Evolutionary conservation across 2,888 invertebrate genomes (phyloP), one percentile per base, ranked within the genome.

Genomic region (Scaptomyza tumidula): DNA sequence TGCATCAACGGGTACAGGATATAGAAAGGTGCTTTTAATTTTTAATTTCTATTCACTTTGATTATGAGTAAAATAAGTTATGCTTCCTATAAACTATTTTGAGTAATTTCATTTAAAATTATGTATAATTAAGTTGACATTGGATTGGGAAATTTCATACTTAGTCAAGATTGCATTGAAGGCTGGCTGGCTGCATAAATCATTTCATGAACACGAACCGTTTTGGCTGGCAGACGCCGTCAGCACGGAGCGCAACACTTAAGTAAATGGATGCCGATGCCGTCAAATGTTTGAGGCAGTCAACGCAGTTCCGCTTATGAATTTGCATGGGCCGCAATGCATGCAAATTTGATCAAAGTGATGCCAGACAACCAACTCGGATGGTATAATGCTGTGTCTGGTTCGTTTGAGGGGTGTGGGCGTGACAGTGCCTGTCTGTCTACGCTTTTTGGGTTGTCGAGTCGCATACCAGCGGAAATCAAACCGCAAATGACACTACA

Each of bases 401-500:
- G 24, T 24, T 35, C 2, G 19, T 19, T 37, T 39, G 35, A 11
- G 10, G 35, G 6, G 19, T 14, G 27, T 46, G 49, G 55, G 57
- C 3, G 49, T 44, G 35, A 10, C 31, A 48, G 33, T 14, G 56
- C 29, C 41, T 13, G 7, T 16, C 2, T 39, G 52, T 14, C 10
- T 45, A 16, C 24, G 19, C 1, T 5, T 41, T n/a, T 49, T 49
- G 49, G 61, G 44, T 29, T 31, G 65, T 35, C 19, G 37, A 35
- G 31, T 57, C 50, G 64, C 58, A 69, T 56, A 59, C 60, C 56
- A 46, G 39, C 69, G 61, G 71, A 71, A 79, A 80, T 84, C 84
- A 81, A 78, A 73, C 84, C 81, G 56, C 83, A 83, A 86, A 80
- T 77, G 82, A 69, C 75, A 79, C 71, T 79, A 74, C 82, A 85